These are phyloP conservation scores for Cheilosia urbana DNA, from an alignment of 2,888 invertebrate species.

Conservation along the genomic window DNA sequence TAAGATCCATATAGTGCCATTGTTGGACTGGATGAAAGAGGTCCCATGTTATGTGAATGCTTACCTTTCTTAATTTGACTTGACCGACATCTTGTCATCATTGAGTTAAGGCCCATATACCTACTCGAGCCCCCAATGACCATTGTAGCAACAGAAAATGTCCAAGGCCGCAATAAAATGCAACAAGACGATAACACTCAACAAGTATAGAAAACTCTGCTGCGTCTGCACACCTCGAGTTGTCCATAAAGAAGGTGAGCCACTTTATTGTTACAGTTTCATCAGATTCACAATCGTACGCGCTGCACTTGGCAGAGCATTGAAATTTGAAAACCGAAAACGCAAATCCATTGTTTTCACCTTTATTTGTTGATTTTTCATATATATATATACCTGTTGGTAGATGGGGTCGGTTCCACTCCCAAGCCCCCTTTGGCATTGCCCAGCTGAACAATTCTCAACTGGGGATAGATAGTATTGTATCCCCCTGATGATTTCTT, in stretches of 20 bases:
- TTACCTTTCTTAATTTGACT: no score
- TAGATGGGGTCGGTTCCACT: constrained; percentile 33
- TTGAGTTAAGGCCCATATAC: no score
- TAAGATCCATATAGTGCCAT: no score
- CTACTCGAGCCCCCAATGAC: no score
- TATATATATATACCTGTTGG: neutral
- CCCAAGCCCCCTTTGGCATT: constrained; percentile 55
- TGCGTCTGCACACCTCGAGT: neutral
- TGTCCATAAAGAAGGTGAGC: constrained; percentile 7
- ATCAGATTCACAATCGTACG: constrained; percentile 8
- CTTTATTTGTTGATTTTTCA: constrained; percentile 1
- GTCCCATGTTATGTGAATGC: no score
- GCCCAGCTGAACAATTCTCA: constrained; percentile 51
- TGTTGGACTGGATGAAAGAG: no score
- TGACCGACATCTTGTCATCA: no score
- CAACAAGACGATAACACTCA: no score
- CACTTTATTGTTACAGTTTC: neutral
- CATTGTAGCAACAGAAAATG: no score
- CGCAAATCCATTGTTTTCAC: constrained; percentile 59
- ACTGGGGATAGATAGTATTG: constrained; percentile 14
- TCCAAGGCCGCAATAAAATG: no score
- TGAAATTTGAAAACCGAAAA: constrained; percentile 3
- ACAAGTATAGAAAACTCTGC: no score
- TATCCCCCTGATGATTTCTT: constrained; percentile 2
- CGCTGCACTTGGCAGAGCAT: constrained; percentile 26